phyloP scores from a whole-genome alignment of 2,888 invertebrate species.

The Willowsia nigromaculata region DNA sequence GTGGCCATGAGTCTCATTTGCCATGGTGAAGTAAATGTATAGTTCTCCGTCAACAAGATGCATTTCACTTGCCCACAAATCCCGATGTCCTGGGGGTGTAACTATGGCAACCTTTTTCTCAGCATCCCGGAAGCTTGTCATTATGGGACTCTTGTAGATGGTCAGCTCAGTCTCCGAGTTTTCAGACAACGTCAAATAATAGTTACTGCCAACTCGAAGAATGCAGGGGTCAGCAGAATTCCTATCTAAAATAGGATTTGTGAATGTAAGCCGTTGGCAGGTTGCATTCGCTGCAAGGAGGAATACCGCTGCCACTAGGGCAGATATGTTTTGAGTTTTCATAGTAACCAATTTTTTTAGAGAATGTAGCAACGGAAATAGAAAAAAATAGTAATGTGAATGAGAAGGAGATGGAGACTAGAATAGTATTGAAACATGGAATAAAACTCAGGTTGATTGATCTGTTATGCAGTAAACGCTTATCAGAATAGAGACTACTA shows the following conservation, averaged over 20 bases:
- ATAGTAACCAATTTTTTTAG: too few relatives aligned
- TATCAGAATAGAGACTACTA: too few relatives aligned
- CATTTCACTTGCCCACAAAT: slow-evolving; percentile 65
- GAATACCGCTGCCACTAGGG: too few relatives aligned
- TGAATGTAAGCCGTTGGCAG: slow-evolving; percentile 7
- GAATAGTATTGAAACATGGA: too few relatives aligned
- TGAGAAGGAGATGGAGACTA: too few relatives aligned
- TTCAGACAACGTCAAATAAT: slow-evolving; percentile 65
- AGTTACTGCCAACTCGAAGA: slow-evolving; percentile 42
- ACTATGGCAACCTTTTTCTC: slow-evolving; percentile 40
- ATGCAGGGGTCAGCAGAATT: slow-evolving; percentile 71
- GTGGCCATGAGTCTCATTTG: slow-evolving; percentile 31
- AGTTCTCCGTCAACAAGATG: slow-evolving; percentile 67
- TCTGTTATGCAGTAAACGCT: too few relatives aligned
- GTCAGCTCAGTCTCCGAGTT: slow-evolving; percentile 32
- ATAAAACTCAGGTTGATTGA: too few relatives aligned
- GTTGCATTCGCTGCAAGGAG: not conserved
- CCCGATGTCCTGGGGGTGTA: not conserved
- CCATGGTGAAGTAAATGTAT: slow-evolving; percentile 72
- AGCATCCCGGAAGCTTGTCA: slow-evolving; percentile 70
- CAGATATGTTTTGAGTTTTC: too few relatives aligned
- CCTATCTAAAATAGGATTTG: slow-evolving; percentile 67
- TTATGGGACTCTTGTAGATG: slow-evolving; percentile 67
- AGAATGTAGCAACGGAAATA: too few relatives aligned
- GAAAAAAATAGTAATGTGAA: too few relatives aligned